A percentile compares a stretch with the other conserved stretches of the same genome.
phyloP scores from a whole-genome alignment of 2,797 vertebrate species.

The Sparus aurata region DNA sequence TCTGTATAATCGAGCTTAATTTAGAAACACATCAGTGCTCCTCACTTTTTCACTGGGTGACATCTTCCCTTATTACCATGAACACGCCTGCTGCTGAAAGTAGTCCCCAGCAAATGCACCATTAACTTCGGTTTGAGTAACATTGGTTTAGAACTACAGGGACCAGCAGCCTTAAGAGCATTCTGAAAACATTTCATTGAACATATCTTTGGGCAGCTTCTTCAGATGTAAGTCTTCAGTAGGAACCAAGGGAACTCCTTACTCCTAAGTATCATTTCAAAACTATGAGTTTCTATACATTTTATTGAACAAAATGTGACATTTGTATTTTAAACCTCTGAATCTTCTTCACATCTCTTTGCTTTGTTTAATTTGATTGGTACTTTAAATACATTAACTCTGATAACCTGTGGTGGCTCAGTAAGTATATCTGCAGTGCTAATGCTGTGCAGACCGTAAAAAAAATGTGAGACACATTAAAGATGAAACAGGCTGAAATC shows the following conservation, averaged over 20 bases:
- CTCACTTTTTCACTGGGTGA: no score
- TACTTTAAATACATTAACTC: background rate
- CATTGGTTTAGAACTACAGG: background rate
- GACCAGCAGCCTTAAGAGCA: background rate
- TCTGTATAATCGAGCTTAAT: background rate
- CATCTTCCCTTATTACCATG: no score
- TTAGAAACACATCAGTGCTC: background rate
- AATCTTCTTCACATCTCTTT: background rate
- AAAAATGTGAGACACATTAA: background rate
- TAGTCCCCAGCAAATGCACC: background rate
- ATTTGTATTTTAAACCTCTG: background rate
- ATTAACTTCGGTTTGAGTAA: background rate
- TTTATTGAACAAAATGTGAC: background rate
- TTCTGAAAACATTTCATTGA: background rate
- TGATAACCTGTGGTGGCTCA: background rate
- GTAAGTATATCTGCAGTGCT: background rate
- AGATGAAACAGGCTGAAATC: constrained; percentile 10
- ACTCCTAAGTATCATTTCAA: no score
- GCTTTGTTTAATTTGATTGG: background rate
- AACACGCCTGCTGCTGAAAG: background rate
- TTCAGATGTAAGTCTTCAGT: background rate
- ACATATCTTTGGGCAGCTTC: no score
- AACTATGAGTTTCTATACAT: background rate
- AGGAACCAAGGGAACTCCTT: background rate
- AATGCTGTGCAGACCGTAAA: background rate